phyloP scores from a whole-genome alignment of 2,113 vertebrate genomes.

The Plecturocebus donacophilus region DNA sequence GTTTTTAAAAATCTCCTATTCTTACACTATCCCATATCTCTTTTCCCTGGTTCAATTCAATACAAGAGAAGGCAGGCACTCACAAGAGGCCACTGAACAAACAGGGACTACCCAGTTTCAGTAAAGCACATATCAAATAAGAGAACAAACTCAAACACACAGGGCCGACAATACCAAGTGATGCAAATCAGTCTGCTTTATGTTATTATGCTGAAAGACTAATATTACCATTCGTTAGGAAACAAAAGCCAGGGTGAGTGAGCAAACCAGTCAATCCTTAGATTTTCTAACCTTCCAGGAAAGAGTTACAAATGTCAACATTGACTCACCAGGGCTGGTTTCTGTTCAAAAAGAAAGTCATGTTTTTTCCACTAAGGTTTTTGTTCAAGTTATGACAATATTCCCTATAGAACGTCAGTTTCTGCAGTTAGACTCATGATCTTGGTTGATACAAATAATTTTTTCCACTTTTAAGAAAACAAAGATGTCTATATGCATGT shows the following conservation, averaged over 20 bases:
- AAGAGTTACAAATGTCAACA: constrained; percentile 77
- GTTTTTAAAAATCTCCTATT: neutral
- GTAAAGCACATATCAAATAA: constrained; percentile 39
- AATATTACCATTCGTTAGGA: constrained; percentile 69
- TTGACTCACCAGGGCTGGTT: constrained; percentile 68
- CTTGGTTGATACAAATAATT: neutral
- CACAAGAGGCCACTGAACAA: constrained; percentile 64
- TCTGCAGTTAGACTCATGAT: constrained; percentile 14
- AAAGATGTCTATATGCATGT: neutral
- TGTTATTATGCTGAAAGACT: constrained; percentile 78
- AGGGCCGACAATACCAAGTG: constrained; percentile 60
- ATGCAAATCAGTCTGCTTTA: constrained; percentile 76
- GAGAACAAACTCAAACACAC: constrained; percentile 76
- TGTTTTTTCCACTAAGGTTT: constrained; percentile 16
- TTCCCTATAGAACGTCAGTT: neutral
- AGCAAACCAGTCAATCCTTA: constrained; percentile 60
- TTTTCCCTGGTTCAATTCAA: neutral
- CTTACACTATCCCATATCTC: neutral
- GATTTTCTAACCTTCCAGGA: constrained; percentile 72
- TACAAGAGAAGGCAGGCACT: constrained; percentile 24
- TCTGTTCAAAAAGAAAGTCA: neutral
- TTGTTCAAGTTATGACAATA: constrained; percentile 45
- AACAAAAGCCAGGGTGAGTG: constrained; percentile 72
- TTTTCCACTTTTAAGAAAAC: neutral
- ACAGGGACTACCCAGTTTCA: constrained; percentile 65